These are phyloP conservation scores for Darevskia nairensis DNA, from an alignment of 2,797 vertebrate genomes.

Conservation along the genomic window DNA sequence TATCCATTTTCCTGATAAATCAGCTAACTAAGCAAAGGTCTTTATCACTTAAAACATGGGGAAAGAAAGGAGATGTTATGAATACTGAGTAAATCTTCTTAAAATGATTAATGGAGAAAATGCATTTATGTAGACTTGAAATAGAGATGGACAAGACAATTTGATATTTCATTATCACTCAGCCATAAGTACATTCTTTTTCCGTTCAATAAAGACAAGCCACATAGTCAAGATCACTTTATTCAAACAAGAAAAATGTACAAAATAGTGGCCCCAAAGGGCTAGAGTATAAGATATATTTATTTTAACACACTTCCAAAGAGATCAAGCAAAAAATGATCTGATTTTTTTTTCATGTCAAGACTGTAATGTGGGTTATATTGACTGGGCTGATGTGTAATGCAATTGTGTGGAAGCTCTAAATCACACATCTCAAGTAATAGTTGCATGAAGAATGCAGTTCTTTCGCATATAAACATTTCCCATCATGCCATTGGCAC, in stretches of 20 bases:
- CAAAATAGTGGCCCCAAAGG: not conserved
- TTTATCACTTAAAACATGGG: not conserved
- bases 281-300: not conserved
- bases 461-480: no score
- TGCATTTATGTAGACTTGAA: not conserved
- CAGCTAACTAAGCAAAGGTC: not conserved
- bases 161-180: constrained; percentile 9
- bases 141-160: not conserved
- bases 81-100: not conserved
- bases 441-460: no score
- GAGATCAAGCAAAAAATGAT: no score
- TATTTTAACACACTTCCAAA: not conserved
- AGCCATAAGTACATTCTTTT: not conserved
- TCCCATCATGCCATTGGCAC: no score
- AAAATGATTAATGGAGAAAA: constrained; percentile 1
- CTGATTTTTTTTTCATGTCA: no score
- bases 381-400: no score
- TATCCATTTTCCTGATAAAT: constrained; percentile 4
- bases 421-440: no score
- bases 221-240: not conserved
- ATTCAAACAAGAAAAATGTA: not conserved
- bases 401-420: no score
- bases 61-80: not conserved
- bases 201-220: not conserved
- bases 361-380: no score